Conservation (phyloP, 1,140 invertebrate genomes). For the Drosophila murphyi region DNA sequence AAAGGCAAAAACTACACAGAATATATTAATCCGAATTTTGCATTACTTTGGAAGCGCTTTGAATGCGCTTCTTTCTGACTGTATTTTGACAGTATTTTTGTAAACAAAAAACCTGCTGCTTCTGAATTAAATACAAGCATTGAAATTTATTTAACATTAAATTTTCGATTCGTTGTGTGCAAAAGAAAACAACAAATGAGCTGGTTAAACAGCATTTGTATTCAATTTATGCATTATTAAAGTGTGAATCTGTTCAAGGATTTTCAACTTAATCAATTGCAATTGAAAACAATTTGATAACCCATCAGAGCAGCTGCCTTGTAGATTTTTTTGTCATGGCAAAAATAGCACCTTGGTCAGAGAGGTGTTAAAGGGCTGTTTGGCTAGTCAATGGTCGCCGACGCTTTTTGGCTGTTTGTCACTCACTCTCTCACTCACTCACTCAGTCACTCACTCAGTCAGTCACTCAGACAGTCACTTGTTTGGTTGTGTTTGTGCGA, state of each 20-base stretch:
- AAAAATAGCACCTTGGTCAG: background rate
- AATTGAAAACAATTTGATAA: no score
- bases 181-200: background rate
- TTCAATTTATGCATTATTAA: background rate
- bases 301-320: no score
- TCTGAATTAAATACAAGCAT: background rate
- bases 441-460: no score
- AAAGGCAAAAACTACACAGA: background rate
- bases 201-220: background rate
- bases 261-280: background rate
- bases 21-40: no score
- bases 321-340: no score
- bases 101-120: conserved; percentile 1
- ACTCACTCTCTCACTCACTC: background rate
- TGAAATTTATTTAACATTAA: background rate
- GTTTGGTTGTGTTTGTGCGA: background rate
- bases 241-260: background rate
- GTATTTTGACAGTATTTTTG: background rate
- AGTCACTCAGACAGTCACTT: background rate
- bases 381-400: conserved; percentile 20
- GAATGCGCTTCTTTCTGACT: no score
- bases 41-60: no score
- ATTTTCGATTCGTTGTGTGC: background rate
- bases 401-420: conserved; percentile 2
- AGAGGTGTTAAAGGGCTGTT: conserved; percentile 8